These are phyloP conservation scores for Sinhomidia bicolor DNA, from an alignment of 2,888 invertebrate species.

Conservation along the genomic window DNA sequence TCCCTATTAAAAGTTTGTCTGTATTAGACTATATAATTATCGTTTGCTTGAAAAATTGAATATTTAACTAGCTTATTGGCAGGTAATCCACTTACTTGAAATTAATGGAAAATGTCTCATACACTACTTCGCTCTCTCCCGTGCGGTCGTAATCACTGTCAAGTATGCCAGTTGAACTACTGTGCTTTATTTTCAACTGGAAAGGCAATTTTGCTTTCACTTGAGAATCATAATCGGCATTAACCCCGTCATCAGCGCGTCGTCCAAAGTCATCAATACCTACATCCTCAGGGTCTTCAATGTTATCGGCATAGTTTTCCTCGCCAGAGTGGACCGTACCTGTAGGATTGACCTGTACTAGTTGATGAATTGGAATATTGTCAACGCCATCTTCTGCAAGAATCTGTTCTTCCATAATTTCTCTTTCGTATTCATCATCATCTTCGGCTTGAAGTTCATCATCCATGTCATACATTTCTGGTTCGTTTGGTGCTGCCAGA, in stretches of 20 bases:
- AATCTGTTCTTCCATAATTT: background rate
- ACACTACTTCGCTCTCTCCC: constrained; percentile 10
- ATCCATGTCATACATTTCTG: constrained; percentile 1
- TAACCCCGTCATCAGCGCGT: background rate
- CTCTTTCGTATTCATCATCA: background rate
- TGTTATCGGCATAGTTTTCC: constrained; percentile 41
- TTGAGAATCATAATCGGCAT: background rate
- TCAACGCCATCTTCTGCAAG: background rate
- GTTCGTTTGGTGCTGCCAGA: constrained; percentile 1
- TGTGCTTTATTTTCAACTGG: background rate
- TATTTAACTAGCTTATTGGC: background rate
- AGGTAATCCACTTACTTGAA: constrained; percentile 41
- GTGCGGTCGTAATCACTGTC: background rate
- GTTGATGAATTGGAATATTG: too few species aligned
- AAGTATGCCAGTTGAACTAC: background rate
- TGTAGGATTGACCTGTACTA: too few species aligned
- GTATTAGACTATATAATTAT: background rate
- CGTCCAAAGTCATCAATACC: background rate
- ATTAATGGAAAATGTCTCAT: constrained; percentile 44
- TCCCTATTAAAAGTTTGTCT: constrained; percentile 16
- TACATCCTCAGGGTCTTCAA: background rate
- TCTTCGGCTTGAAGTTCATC: constrained; percentile 34
- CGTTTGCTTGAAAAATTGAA: background rate
- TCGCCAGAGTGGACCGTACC: constrained; percentile 47
- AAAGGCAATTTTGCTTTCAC: background rate